Base-by-base conservation (phyloP, 2,797 vertebrate genomes). In the Protonibea diacanthus region DNA sequence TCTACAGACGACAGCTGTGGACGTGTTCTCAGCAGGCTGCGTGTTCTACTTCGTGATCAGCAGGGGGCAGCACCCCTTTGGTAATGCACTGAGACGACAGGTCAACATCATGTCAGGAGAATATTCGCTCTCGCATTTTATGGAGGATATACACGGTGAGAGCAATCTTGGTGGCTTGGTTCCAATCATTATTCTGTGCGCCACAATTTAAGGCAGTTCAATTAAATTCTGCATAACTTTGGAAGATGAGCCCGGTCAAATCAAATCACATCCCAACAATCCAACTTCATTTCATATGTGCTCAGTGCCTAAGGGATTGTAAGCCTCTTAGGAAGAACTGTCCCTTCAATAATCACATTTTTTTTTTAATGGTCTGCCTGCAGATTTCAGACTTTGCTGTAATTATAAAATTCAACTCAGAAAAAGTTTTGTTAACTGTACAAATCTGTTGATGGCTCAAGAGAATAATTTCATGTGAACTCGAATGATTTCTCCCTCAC, bases 1-100 rank as follows among this genome's bases (percentile, higher is more conserved):
- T 45, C 17, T 5, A 6, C 92, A 99, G 98, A 99, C 98, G 0
- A 94, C 95, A 0, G 96, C 97, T 0, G 97, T 99, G 92, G 98
- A 99, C 61, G 94, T 99, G 78, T 99, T 99, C 96, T 99, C 98
- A 0, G 98, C 98, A 0, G 98, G 98, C 71, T 99, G 98, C 3
- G 65, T 99, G 56, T 99, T 99, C 91, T 99, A 99, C 91, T 99
- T 96, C 0, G 96, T 98, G 79, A 84, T 98, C 84, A 97, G 97
- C 0, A 88, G 95, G 4, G 98, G 98, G 63, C 91, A 95, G 89
- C 98, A 99, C 73, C 97, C 98, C 0, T 99, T 98, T 5, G 97
- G 98, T 3, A 96, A 98, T 27, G 85, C 95, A 20, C 89, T 99
- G 47, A 95, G 95, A 53, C 95, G 97, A 27, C 98, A 99, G 85